Evolutionary conservation across 2,113 vertebrate species (phyloP), one percentile per base, ranked within the genome.

Genomic region (Carettochelys insculpta): DNA sequence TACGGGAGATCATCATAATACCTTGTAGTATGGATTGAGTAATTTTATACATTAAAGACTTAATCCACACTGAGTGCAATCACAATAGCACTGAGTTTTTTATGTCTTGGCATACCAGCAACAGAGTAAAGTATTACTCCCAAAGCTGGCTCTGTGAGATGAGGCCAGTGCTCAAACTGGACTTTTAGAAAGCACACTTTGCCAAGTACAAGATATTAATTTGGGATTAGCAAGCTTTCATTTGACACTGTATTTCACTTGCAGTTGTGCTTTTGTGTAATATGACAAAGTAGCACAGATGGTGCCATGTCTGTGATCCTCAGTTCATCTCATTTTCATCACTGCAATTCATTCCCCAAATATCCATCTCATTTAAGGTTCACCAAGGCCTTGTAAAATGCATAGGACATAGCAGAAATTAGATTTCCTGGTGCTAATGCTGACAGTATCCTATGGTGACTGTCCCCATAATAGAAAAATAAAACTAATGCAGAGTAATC

Each of bases 341-440:
- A 7, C 80, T 90, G 34, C 89, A 94, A 45, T 97, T 96, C 94
- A 89, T 95, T 93, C 90, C 80, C 93, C 86, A 19, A 77, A 83
- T 90, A 91, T 92, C 93, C 86, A 12, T 91, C 48, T 83, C 89
- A 71, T 91, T 95, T 83, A 88, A 90, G 90, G 84, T 88, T 97
- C 93, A 90, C 90, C 34, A 76, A 85, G 0, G 78, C 93, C 83
- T 84, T 87, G 80, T 81, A 89, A 96, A 96, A 90, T 73, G 82
- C 89, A 41, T 2, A 52, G 90, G 83, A 54, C 89, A 58, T 92
- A 87, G 80, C 89, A 91, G 90, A 95, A 97, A 96, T 94, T 88
- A 95, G 94, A 85, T 88, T 94, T 89, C 96, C 96, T 92, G 90
- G 95, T 97, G 95, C 83, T 89, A 90, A 96, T 97, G 86, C 94